Base-by-base conservation (phyloP, 2,113 vertebrate genomes). In the Mohoua ochrocephala region DNA sequence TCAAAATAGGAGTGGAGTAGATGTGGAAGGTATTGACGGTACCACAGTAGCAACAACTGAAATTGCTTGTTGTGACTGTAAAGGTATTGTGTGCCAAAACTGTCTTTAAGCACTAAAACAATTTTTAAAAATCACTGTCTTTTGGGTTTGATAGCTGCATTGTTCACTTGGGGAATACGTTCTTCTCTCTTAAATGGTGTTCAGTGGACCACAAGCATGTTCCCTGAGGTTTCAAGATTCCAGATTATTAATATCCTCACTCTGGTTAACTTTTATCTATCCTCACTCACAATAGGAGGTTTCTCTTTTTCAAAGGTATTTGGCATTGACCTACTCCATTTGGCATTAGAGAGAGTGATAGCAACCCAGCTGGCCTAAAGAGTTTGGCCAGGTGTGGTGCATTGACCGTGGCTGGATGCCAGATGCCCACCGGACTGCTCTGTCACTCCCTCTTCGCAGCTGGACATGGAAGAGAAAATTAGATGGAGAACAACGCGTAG, bases 401-500 rank as follows among this genome's bases (percentile, higher is more conserved):
- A 0, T 31, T 69, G 54, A 42, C 35, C 15, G 69, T 63, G 63
- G 22, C 49, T 49, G 26, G 41, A 54, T 54, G 64, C 15, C 54
- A 54, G 18, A 49, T 76, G 31, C 22, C 13, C 31, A 54, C 31
- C 18, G 49, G 56, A 35, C 35, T 69, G 63, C 49, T 61, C 47
- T 35, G 6, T 35, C n/a, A 41, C 12, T 69, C n/a, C 35, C 37
- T 67, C 60, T 74, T 65, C 52, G 69, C 54, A 69, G 63, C 17
- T 76, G 31, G 18, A 37, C 2, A 8, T 49, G 35, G 41, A 18
- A 63, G 26, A 56, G 63, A 70, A 77, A 59, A 76, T 42, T 42
- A 27, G 17, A 42, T 8, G 15, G 35, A 33, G 69, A 69, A 69
- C 7, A 53, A 6, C 8, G 9, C 0, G 0, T 30, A 33, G 41